phyloP scores from a whole-genome alignment of 1,140 invertebrate species.

The Proales similis region DNA sequence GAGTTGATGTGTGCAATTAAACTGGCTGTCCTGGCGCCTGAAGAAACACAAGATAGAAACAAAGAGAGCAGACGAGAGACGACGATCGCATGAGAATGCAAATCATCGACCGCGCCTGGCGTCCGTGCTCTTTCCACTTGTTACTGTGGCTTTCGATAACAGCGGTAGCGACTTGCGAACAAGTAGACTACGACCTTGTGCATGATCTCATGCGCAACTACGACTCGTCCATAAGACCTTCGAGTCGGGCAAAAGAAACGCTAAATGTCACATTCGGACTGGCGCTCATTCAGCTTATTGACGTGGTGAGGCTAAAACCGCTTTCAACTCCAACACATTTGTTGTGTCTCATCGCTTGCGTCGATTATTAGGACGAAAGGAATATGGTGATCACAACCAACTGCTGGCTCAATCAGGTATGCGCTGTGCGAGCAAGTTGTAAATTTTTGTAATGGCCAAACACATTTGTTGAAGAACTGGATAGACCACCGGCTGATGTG shows the following conservation, averaged over 20 bases:
- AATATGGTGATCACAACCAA: constrained; percentile 99
- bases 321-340: no score
- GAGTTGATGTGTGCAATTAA: no score
- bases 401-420: constrained; percentile 68
- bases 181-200: constrained; percentile 19
- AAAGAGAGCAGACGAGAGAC: no score
- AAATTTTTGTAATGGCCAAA: constrained; percentile 43
- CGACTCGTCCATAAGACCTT: constrained; percentile 67
- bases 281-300: constrained; percentile 70
- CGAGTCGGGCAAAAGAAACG: constrained; percentile 64
- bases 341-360: no score
- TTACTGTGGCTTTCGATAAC: no score
- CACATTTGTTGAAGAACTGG: constrained; percentile 56
- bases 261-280: constrained; percentile 69
- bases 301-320: constrained; percentile 60
- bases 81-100: no score
- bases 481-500: constrained; percentile 40
- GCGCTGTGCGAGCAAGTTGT: constrained; percentile 62
- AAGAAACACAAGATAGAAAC: no score
- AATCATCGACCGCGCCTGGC: no score
- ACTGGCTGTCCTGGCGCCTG: no score
- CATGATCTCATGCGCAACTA: constrained; percentile 52
- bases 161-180: not conserved
- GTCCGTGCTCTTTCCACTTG: no score
- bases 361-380: constrained; percentile 87